Evolutionary conservation across 2,113 vertebrate species (phyloP), one percentile per base, ranked within the genome.

Genomic region (Coturnix japonica): DNA sequence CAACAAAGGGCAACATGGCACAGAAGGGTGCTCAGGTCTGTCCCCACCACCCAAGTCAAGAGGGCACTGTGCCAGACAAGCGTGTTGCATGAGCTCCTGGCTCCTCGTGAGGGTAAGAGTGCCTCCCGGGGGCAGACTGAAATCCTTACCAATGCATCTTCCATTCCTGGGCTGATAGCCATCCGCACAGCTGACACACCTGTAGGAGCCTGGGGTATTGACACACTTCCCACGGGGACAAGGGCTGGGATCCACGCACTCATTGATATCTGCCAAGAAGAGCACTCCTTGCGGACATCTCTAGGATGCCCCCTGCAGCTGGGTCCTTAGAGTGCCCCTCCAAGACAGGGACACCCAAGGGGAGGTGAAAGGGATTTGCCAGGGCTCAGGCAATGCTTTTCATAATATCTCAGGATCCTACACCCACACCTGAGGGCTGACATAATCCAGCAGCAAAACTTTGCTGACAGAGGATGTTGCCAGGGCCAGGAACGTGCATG

Each of bases 71-170:
- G 56, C 12, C 59, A 60, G n/a, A 60, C 17, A 41, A 83, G 53
- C 12, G 4, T 56, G 70, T 33, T 65, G 80, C 46, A 31, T 9
- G 5, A 61, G 57, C 17, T 28, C 11, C 61, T 44, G 16, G 30
- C 56, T 85, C 70, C 41, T 59, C 54, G 8, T 30, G 47, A 73
- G 60, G 21, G 2, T 1, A 2, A 60, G 60, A n/a, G 33, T 72
- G 46, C 67, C 41, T 6, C 28, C 19, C 53, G 57, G 37, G 70
- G 76, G 39, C 75, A 79, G 77, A 65, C 33, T 35, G 23, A 8
- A 63, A 49, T 91, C 81, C 98, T 99, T 97, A 99, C 98, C 98
- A 96, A 98, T 83, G 91, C 99, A 99, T 97, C 96, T 97, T 66
- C 98, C 98, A 0, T 96, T 96, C 67, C 96, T 94, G 59, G 97